These are phyloP conservation scores for Gymnogyps californianus DNA, from an alignment of 2,113 vertebrate genomes.

Conservation along the genomic window DNA sequence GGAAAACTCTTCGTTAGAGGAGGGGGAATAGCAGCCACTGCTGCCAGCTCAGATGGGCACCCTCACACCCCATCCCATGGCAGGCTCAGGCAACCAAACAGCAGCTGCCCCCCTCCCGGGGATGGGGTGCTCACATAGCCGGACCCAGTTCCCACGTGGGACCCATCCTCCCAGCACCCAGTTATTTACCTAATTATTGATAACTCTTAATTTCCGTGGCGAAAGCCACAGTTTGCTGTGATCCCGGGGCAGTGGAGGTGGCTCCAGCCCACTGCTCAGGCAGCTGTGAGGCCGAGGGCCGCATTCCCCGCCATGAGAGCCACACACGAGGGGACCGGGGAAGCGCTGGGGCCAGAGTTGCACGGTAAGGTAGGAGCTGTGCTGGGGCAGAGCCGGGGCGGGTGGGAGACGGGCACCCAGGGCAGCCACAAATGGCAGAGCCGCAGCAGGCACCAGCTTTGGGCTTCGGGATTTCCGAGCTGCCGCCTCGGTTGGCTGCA, in stretches of 20 bases:
- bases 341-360: background rate
- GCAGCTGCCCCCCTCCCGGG: background rate
- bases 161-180: too few species aligned
- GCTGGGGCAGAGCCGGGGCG: background rate
- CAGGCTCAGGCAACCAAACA: background rate
- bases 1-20: background rate
- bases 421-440: background rate
- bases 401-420: background rate
- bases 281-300: background rate
- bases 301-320: fast-evolving
- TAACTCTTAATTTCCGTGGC: background rate
- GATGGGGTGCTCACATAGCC: too few species aligned
- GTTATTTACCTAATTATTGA: fast-evolving
- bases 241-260: fast-evolving
- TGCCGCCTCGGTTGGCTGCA: background rate
- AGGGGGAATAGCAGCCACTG: background rate
- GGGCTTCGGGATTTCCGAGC: background rate
- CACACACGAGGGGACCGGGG: fast-evolving
- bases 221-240: fast-evolving
- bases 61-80: background rate
- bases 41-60: background rate
- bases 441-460: background rate
- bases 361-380: fast-evolving
- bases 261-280: background rate
- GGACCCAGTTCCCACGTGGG: fast-evolving